Percentiles rank a stretch among this genome's conserved stretches.
Conservation (phyloP, 2,888 invertebrate genomes). For the Cephonodes hylas region DNA sequence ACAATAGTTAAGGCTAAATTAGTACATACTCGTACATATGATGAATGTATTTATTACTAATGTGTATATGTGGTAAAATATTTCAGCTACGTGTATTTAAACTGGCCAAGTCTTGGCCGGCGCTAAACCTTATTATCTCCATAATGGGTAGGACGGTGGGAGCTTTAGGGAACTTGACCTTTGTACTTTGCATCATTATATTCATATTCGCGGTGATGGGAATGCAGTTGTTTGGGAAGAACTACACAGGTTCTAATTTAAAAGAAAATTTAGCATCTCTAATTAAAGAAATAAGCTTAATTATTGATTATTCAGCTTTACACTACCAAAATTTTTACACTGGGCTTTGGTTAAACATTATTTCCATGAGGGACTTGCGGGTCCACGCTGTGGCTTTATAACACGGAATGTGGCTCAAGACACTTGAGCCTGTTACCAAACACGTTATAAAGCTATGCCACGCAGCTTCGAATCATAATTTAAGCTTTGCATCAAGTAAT, state of each 20-base stretch:
- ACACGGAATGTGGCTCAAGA: conserved; percentile 63
- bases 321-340: conserved; percentile 76
- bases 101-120: conserved; percentile 98
- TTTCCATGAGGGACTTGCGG: conserved; percentile 64
- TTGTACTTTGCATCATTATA: conserved; percentile 97
- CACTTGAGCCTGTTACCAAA: conserved; percentile 48
- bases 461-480: conserved; percentile 76
- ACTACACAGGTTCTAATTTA: conserved; percentile 86
- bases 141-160: conserved; percentile 98
- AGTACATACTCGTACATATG: background rate
- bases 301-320: conserved; percentile 76
- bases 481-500: conserved; percentile 79
- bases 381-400: conserved; percentile 76
- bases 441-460: conserved; percentile 78
- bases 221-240: conserved; percentile 96
- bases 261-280: conserved; percentile 77
- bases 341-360: conserved; percentile 77
- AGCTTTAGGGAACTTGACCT: conserved; percentile 96
- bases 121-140: conserved; percentile 95
- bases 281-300: conserved; percentile 72
- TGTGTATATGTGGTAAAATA: conserved; percentile 67
- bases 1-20: background rate
- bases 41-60: conserved; percentile 24
- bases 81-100: conserved; percentile 96
- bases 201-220: conserved; percentile 99